phyloP scores from a whole-genome alignment of 2,797 vertebrate species.

The Mormyrops boulengeri region DNA sequence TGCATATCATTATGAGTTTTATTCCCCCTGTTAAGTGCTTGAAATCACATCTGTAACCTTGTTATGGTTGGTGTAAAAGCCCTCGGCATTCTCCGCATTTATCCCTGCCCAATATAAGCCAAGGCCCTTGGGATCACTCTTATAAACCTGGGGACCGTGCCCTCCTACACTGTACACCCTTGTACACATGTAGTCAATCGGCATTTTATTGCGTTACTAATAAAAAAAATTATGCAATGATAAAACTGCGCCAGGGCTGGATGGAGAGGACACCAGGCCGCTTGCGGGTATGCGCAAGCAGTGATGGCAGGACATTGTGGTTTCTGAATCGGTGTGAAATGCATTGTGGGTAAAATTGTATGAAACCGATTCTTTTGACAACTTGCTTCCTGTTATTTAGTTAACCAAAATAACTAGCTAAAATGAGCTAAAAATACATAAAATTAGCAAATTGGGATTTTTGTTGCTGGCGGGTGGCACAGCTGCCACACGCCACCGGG shows the following conservation, averaged over 20 bases:
- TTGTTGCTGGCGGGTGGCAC: neutral
- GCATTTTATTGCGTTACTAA: neutral
- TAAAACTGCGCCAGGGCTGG: neutral
- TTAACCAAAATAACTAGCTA: neutral
- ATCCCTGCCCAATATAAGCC: slow-evolving; percentile 5
- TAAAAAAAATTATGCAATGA: neutral
- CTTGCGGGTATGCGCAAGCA: neutral
- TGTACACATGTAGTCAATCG: neutral
- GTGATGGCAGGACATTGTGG: neutral
- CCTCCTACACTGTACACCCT: neutral
- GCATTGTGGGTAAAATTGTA: neutral
- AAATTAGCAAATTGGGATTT: neutral
- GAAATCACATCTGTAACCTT: slow-evolving; percentile 21
- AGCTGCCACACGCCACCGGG: neutral
- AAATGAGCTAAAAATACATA: neutral
- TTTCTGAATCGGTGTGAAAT: neutral
- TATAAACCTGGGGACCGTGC: neutral
- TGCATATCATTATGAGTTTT: slow-evolving; percentile 8
- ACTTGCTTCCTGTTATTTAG: neutral
- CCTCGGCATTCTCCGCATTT: slow-evolving; percentile 2
- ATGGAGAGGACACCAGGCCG: neutral
- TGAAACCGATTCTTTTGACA: neutral
- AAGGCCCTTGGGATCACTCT: neutral
- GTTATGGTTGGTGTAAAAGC: slow-evolving; percentile 10
- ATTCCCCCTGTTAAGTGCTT: slow-evolving; percentile 12